Evolutionary conservation across 2,888 invertebrate genomes (phyloP).

Genomic region (Chrysolina oricalcia): DNA sequence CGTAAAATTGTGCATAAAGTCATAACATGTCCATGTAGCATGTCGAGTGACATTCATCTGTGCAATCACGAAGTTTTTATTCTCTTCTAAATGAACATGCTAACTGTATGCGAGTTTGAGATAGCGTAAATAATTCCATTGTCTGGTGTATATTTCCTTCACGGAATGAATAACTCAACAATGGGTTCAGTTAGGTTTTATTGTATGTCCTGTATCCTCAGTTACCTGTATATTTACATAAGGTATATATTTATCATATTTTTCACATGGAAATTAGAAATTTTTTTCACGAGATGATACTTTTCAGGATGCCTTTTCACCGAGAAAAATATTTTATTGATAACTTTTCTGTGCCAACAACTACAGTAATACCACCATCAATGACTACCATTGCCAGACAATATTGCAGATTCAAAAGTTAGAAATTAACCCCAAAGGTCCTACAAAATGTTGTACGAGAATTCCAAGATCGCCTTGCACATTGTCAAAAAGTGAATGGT

Average conservation of each 20-base stretch:
- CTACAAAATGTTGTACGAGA: too few relatives aligned
- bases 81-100: slow-evolving; percentile 23
- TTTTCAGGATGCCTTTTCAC: too few relatives aligned
- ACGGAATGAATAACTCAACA: slow-evolving; percentile 22
- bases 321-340: too few relatives aligned
- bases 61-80: slow-evolving; percentile 10
- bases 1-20: slow-evolving; percentile 30
- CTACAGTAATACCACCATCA: too few relatives aligned
- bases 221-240: slow-evolving; percentile 23
- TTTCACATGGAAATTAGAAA: background rate
- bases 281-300: background rate
- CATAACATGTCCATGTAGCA: slow-evolving; percentile 26
- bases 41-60: slow-evolving; percentile 27
- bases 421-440: too few relatives aligned
- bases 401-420: too few relatives aligned
- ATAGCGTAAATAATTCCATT: slow-evolving; percentile 46
- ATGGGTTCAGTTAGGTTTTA: slow-evolving; percentile 31
- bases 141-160: slow-evolving; percentile 28
- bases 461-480: too few relatives aligned
- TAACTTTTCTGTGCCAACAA: too few relatives aligned
- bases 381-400: too few relatives aligned
- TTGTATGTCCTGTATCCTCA: slow-evolving; percentile 31
- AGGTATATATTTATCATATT: background rate
- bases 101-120: slow-evolving; percentile 44
- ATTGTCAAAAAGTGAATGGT: too few relatives aligned